Percentiles rank a stretch among this genome's conserved stretches.
These are phyloP conservation scores for Andrena haemorrhoa DNA, from an alignment of 2,888 invertebrate genomes.

Conservation along the genomic window DNA sequence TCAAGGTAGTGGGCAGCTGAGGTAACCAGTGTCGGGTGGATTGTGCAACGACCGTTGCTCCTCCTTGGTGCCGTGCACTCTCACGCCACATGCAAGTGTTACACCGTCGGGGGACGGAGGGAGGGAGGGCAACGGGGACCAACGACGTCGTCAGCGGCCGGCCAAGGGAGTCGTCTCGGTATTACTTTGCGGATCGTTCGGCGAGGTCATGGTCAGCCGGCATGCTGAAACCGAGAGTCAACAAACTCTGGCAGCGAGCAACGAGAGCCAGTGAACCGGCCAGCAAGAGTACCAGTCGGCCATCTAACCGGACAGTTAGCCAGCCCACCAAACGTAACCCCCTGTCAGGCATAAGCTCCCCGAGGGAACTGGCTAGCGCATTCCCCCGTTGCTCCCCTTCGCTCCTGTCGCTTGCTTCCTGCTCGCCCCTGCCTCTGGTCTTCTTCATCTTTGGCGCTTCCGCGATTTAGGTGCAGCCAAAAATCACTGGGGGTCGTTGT, in stretches of 20 bases:
- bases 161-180: slow-evolving; percentile 67
- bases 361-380: slow-evolving; percentile 40
- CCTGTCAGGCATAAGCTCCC: slow-evolving; percentile 47
- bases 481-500: slow-evolving; percentile 72
- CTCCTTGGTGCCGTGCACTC: not conserved
- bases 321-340: slow-evolving; percentile 68
- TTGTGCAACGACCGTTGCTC: slow-evolving; percentile 27
- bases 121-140: slow-evolving; percentile 58
- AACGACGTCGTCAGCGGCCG: slow-evolving; percentile 63
- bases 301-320: slow-evolving; percentile 66
- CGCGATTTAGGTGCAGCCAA: slow-evolving; percentile 45
- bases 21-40: slow-evolving; percentile 33
- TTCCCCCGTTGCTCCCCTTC: slow-evolving; percentile 14
- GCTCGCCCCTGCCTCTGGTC: not conserved
- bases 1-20: slow-evolving; percentile 8
- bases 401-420: slow-evolving; percentile 2
- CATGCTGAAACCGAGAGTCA: slow-evolving; percentile 84
- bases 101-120: slow-evolving; percentile 21
- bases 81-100: slow-evolving; percentile 39
- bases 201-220: slow-evolving; percentile 84
- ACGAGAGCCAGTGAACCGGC: slow-evolving; percentile 57
- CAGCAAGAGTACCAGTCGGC: slow-evolving; percentile 45
- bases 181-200: slow-evolving; percentile 82
- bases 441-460: slow-evolving; percentile 14
- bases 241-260: slow-evolving; percentile 80